Conservation (phyloP, 2,888 invertebrate species). For the Criorhina ranunculi region DNA sequence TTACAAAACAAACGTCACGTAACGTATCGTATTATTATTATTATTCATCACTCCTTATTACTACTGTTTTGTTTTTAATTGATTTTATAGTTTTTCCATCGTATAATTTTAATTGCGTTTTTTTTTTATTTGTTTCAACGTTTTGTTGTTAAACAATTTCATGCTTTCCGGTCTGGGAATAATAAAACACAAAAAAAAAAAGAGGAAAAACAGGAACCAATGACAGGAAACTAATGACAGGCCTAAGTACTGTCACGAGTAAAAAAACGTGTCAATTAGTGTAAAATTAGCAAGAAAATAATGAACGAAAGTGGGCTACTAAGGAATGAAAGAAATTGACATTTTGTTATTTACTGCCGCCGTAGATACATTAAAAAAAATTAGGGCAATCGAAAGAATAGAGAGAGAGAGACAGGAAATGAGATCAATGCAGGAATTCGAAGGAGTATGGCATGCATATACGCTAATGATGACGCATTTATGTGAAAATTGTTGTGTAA, state of each 20-base stretch:
- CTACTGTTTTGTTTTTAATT: neutral
- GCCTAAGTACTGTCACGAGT: constrained; percentile 11
- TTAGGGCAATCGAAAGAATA: too few species aligned
- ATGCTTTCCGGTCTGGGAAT: neutral
- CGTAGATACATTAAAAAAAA: neutral
- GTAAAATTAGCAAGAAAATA: neutral
- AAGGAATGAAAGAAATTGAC: neutral
- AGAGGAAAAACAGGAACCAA: neutral
- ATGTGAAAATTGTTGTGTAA: too few species aligned
- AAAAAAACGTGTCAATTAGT: constrained; percentile 28
- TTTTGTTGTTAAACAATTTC: constrained; percentile 4
- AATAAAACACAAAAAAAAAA: neutral
- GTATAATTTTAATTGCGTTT: neutral
- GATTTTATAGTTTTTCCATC: neutral
- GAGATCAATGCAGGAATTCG: too few species aligned
- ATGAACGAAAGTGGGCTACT: neutral
- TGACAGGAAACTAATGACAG: constrained; percentile 14
- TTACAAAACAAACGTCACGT: constrained; percentile 1
- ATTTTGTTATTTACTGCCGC: neutral
- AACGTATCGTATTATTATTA: neutral
- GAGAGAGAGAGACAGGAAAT: neutral
- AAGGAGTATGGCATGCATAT: too few species aligned
- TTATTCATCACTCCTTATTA: neutral
- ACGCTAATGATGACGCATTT: too few species aligned
- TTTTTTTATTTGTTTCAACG: neutral